Evolutionary conservation across 2,888 invertebrate genomes (phyloP).

Genomic region (Leucophora obtusa): DNA sequence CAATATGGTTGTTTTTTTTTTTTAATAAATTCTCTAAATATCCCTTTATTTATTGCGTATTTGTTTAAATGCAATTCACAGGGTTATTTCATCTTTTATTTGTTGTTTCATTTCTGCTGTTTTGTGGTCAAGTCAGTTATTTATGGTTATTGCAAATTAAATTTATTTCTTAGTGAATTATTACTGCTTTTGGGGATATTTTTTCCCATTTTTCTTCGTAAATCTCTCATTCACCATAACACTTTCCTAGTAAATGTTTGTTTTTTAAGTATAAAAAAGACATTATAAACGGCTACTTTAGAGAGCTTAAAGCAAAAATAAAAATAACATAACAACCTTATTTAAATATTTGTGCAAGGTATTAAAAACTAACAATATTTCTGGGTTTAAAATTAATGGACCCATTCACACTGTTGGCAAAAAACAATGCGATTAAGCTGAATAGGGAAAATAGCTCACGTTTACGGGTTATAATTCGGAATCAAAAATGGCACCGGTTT

Average conservation of each 20-base stretch:
- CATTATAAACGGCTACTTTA: slow-evolving; percentile 32
- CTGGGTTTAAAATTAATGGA: neutral
- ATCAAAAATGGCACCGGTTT: no score
- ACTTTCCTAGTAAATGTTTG: slow-evolving; percentile 3
- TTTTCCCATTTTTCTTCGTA: slow-evolving; percentile 4
- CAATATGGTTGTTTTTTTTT: neutral
- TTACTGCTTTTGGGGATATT: slow-evolving; percentile 50
- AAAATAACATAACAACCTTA: slow-evolving; percentile 44
- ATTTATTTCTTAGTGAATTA: slow-evolving; percentile 67
- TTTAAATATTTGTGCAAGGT: slow-evolving; percentile 44
- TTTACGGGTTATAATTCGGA: no score
- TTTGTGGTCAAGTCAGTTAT: slow-evolving; percentile 64
- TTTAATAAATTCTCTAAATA: slow-evolving; percentile 17
- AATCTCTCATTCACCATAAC: slow-evolving; percentile 12
- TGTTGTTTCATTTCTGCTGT: slow-evolving; percentile 44
- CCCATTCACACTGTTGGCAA: neutral
- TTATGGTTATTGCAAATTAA: slow-evolving; percentile 67
- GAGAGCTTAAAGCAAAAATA: slow-evolving; percentile 21
- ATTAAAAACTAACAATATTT: neutral
- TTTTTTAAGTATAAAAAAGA: slow-evolving; percentile 11
- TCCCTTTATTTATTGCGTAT: slow-evolving; percentile 38
- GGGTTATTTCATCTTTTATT: slow-evolving; percentile 19
- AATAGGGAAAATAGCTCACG: no score
- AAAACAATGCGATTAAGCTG: no score
- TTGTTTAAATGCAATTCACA: slow-evolving; percentile 41